Evolutionary conservation across 2,797 vertebrate species (phyloP).

Genomic region (Luscinia megarhynchos): DNA sequence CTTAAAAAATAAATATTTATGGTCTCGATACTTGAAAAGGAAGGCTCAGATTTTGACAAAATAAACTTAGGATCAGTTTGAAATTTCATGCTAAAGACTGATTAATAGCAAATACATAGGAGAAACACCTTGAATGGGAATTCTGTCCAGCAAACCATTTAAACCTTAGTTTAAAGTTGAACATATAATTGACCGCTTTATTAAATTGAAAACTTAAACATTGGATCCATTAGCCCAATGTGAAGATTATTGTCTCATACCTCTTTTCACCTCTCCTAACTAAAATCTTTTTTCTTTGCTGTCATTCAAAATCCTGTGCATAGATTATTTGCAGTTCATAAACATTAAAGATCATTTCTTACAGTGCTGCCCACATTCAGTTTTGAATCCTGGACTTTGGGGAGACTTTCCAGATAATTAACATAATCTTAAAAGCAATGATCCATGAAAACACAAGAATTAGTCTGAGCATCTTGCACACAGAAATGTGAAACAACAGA

Average conservation of each 20-base stretch:
- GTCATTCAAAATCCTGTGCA: neutral
- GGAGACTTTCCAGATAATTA: neutral
- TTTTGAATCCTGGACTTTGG: neutral
- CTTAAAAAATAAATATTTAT: neutral
- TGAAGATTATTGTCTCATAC: neutral
- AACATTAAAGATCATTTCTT: neutral
- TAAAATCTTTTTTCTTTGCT: neutral
- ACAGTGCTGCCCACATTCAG: neutral
- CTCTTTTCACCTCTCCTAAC: neutral
- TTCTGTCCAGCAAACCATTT: neutral
- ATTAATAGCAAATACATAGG: neutral
- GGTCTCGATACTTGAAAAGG: fast-evolving
- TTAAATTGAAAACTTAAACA: neutral
- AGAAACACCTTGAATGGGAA: neutral
- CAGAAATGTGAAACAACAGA: neutral
- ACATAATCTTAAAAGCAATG: neutral
- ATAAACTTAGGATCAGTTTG: neutral
- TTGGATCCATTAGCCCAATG: neutral
- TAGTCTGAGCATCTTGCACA: neutral
- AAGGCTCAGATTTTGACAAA: neutral
- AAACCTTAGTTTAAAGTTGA: neutral
- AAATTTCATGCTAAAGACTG: neutral
- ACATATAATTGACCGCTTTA: neutral
- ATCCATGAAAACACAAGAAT: neutral
- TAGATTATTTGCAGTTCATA: neutral